Percentiles rank a stretch among this genome's conserved stretches.
These are phyloP conservation scores for Drosophila multiciliata DNA, from an alignment of 2,888 invertebrate species.

Conservation along the genomic window DNA sequence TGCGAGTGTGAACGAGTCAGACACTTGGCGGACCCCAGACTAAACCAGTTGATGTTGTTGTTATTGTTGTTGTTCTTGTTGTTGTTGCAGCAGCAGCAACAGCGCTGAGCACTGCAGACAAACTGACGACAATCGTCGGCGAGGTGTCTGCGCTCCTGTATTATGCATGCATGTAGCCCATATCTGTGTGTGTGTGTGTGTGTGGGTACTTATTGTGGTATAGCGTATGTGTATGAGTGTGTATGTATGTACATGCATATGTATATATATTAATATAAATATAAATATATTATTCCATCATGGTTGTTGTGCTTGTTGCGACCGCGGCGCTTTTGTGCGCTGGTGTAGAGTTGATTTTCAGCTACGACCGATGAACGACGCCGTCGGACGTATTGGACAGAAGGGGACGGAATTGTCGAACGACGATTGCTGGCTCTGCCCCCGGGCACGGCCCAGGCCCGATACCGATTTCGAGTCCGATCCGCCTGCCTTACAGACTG, in stretches of 20 bases:
- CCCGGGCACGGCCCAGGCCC: constrained; percentile 31
- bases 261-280: constrained; percentile 21
- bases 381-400: constrained; percentile 67
- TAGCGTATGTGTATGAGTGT: background rate
- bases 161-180: constrained; percentile 55
- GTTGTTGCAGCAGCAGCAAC: constrained; percentile 44
- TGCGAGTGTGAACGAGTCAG: constrained; percentile 66
- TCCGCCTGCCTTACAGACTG: constrained; percentile 52
- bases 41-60: constrained; percentile 54
- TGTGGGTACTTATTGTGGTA: constrained; percentile 49
- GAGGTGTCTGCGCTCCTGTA: constrained; percentile 75
- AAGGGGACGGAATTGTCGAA: constrained; percentile 36
- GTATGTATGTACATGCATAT: constrained; percentile 6
- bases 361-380: constrained; percentile 40
- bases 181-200: constrained; percentile 25
- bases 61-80: constrained; percentile 25
- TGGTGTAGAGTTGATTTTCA: constrained; percentile 67
- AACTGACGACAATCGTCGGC: constrained; percentile 80
- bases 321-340: constrained; percentile 67
- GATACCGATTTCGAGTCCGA: constrained; percentile 24
- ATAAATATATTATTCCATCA: constrained; percentile 37
- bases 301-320: constrained; percentile 53
- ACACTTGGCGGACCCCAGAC: constrained; percentile 65
- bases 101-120: constrained; percentile 75
- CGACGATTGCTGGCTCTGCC: constrained; percentile 55